phyloP scores from a whole-genome alignment of 2,888 invertebrate genomes.

The Scaptomyza parva region DNA sequence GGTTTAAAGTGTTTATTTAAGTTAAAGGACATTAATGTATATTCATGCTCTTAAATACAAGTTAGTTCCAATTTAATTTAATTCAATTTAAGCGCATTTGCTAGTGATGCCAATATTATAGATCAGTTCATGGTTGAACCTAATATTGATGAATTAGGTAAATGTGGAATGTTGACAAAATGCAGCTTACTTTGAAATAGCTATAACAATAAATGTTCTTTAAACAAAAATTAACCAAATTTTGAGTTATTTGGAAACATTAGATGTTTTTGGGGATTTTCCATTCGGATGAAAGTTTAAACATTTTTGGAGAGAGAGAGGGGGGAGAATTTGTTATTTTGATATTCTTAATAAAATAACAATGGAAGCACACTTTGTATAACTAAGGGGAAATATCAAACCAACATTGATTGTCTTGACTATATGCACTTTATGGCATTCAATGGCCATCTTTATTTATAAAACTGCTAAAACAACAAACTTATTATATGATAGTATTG shows the following conservation, averaged over 20 bases:
- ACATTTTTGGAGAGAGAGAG: no score
- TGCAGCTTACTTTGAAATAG: not conserved
- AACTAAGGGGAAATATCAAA: constrained; percentile 68
- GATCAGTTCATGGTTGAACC: constrained; percentile 18
- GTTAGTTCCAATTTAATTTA: constrained; percentile 8
- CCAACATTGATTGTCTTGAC: constrained; percentile 78
- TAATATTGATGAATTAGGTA: constrained; percentile 11
- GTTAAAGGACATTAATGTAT: constrained; percentile 16
- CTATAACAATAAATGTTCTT: not conserved
- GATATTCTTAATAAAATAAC: constrained; percentile 28
- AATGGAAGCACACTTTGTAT: constrained; percentile 56
- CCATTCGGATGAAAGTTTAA: no score
- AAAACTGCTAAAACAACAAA: constrained; percentile 53
- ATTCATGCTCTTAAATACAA: constrained; percentile 9
- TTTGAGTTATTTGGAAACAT: not conserved
- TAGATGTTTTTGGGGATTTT: not conserved
- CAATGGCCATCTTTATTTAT: constrained; percentile 40
- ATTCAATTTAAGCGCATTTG: constrained; percentile 34
- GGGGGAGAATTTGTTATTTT: not conserved
- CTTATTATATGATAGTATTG: constrained; percentile 34
- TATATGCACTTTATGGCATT: constrained; percentile 51
- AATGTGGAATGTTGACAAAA: not conserved
- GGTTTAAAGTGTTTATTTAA: constrained; percentile 32
- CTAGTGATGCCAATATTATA: constrained; percentile 35
- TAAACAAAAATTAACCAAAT: not conserved